A percentile compares a stretch with the other conserved stretches of the same genome.
Conservation (phyloP, 2,113 vertebrate genomes). For the Seriola quinqueradiata region DNA sequence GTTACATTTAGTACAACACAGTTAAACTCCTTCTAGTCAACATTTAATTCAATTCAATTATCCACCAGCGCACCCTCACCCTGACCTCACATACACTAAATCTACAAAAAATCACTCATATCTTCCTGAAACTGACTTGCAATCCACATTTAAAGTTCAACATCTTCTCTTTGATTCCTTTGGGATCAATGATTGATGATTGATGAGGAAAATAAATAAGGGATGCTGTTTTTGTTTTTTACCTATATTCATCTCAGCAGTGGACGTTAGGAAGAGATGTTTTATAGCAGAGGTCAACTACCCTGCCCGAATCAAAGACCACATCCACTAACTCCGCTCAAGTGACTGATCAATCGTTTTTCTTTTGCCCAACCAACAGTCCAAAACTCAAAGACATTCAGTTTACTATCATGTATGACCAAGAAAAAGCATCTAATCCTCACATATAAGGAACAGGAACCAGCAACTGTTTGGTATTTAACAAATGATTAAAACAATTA, state of each 20-base stretch:
- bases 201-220: slow-evolving; percentile 9
- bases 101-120: slow-evolving; percentile 10
- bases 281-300: slow-evolving; percentile 30
- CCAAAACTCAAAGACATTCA: background rate
- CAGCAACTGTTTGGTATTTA: background rate
- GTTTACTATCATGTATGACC: background rate
- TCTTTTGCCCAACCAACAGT: too few species aligned
- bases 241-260: slow-evolving; percentile 31
- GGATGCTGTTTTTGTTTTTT: slow-evolving; percentile 13
- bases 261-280: slow-evolving; percentile 24
- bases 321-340: background rate
- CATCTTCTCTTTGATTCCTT: background rate
- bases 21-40: slow-evolving; percentile 45
- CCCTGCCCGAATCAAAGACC: slow-evolving; percentile 23
- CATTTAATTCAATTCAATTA: too few species aligned
- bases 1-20: slow-evolving; percentile 31
- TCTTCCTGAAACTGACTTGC: slow-evolving; percentile 3
- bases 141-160: background rate
- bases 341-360: too few species aligned
- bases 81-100: slow-evolving; percentile 2
- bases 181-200: slow-evolving; percentile 5
- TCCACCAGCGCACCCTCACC: slow-evolving; percentile 19
- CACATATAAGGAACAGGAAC: background rate
- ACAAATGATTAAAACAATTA: background rate
- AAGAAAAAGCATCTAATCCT: background rate